These are phyloP conservation scores for Mastacembelus armatus DNA, from an alignment of 2,797 vertebrate species.

Conservation along the genomic window DNA sequence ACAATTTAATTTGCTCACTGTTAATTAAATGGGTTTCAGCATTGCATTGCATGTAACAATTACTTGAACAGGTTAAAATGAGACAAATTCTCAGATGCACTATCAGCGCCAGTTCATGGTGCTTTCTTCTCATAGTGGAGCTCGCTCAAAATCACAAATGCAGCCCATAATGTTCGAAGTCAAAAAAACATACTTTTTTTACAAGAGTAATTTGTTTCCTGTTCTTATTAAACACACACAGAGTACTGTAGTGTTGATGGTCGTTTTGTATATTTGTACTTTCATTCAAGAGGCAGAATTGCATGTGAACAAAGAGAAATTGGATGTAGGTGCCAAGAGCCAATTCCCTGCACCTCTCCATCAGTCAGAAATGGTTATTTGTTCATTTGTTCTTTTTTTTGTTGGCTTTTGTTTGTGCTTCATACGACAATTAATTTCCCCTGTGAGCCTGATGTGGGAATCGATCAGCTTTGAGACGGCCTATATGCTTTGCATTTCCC, in stretches of 20 bases:
- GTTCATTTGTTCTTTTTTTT: constrained; percentile 66
- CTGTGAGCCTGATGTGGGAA: constrained; percentile 67
- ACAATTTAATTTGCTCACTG: constrained; percentile 77
- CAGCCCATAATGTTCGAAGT: constrained; percentile 9
- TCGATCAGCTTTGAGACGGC: constrained; percentile 68
- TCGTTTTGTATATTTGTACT: constrained; percentile 9
- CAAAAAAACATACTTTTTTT: constrained; percentile 12
- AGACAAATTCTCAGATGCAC: constrained; percentile 13
- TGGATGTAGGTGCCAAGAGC: constrained; percentile 57
- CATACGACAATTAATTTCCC: constrained; percentile 77
- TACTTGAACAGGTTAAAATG: constrained; percentile 40
- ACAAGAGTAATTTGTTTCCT: constrained; percentile 11
- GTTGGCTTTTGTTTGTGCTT: constrained; percentile 72
- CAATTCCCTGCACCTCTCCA: constrained; percentile 60
- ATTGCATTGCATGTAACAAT: constrained; percentile 52
- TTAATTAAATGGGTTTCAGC: constrained; percentile 76
- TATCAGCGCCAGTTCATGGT: background rate
- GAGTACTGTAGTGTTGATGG: constrained; percentile 12
- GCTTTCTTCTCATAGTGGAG: background rate
- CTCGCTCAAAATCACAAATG: constrained; percentile 13
- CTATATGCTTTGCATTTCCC: constrained; percentile 48
- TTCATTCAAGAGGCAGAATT: constrained; percentile 41
- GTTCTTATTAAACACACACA: constrained; percentile 35
- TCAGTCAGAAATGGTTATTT: constrained; percentile 72
- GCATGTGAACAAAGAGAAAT: constrained; percentile 60